A percentile compares a stretch with the other conserved stretches of the same genome.
phyloP scores from a whole-genome alignment of 2,797 vertebrate species.

The Micromesistius poutassou region DNA sequence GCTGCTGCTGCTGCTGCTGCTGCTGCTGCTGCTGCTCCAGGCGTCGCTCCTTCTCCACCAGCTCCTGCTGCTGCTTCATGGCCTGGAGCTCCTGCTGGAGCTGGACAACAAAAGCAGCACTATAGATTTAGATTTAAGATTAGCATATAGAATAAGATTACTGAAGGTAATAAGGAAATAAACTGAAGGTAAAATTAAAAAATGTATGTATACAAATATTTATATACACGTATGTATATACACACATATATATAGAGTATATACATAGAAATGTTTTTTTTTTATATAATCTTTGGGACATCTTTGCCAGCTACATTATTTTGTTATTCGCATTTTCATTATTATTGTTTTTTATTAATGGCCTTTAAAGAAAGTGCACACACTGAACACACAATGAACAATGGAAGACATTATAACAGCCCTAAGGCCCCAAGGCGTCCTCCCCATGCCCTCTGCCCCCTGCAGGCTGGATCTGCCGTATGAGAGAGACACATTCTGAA shows the following conservation, averaged over 20 bases:
- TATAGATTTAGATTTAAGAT: not conserved
- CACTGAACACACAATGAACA: not conserved
- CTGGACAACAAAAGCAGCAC: constrained; percentile 65
- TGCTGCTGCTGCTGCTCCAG: constrained; percentile 83
- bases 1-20: constrained; percentile 58
- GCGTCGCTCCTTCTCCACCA: constrained; percentile 93
- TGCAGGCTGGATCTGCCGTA: too few relatives aligned
- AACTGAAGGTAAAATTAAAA: not conserved
- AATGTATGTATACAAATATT: too few relatives aligned
- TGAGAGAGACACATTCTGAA: not conserved
- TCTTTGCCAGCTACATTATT: not conserved
- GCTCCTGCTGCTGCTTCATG: constrained; percentile 97
- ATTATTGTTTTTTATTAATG: not conserved
- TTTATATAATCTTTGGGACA: too few relatives aligned
- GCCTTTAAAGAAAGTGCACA: not conserved
- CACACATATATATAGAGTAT: too few relatives aligned
- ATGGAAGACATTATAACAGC: not conserved
- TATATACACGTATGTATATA: not conserved
- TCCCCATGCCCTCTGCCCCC: not conserved
- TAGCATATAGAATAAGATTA: constrained; percentile 9
- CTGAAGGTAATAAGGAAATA: not conserved
- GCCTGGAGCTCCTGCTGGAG: constrained; percentile 98
- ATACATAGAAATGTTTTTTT: too few relatives aligned
- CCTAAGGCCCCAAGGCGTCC: not conserved
- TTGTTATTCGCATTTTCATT: not conserved